Evolutionary conservation across 2,888 invertebrate species (phyloP).

Genomic region (Aelia acuminata): DNA sequence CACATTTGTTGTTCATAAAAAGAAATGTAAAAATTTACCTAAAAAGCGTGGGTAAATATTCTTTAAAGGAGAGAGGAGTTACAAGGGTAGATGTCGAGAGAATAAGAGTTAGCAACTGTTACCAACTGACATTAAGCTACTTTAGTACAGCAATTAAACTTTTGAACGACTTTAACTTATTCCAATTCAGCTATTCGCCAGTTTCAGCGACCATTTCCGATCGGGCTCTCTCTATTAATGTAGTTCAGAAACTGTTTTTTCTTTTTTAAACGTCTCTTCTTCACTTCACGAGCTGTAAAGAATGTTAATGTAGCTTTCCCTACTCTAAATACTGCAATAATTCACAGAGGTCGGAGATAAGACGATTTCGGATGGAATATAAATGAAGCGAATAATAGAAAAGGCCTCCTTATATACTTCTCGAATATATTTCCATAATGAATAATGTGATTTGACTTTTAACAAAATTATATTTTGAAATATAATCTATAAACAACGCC

Average conservation of each 20-base stretch:
- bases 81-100: neutral
- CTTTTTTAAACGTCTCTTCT: neutral
- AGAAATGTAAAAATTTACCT: too few relatives aligned
- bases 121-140: conserved; percentile 30
- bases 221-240: conserved; percentile 4
- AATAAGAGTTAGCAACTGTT: conserved; percentile 33
- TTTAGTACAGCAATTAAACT: conserved; percentile 29
- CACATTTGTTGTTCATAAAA: too few relatives aligned
- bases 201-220: neutral
- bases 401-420: neutral
- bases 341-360: neutral
- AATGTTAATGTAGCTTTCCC: neutral
- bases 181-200: conserved; percentile 33
- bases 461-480: too few relatives aligned
- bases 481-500: too few relatives aligned
- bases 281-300: neutral
- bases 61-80: neutral
- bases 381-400: neutral
- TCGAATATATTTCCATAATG: too few relatives aligned
- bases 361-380: neutral
- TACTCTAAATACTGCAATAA: neutral
- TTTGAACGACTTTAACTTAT: conserved; percentile 38
- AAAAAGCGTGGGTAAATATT: too few relatives aligned
- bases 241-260: neutral
- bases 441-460: too few relatives aligned